phyloP scores from a whole-genome alignment of 2,113 vertebrate genomes.

The Piprites chloris region DNA sequence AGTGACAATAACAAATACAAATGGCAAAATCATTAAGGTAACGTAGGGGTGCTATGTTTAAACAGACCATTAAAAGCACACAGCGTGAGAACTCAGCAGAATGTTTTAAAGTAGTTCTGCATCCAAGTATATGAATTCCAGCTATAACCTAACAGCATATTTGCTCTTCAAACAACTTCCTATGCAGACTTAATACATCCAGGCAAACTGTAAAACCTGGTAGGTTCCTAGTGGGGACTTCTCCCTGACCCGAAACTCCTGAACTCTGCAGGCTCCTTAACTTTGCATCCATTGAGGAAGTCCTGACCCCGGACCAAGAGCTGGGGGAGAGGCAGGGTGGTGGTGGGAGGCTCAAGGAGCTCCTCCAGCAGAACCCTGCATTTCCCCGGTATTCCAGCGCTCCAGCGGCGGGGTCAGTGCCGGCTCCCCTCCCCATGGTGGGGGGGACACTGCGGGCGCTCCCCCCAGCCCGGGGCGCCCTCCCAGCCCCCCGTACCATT shows the following conservation, averaged over 20 bases:
- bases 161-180: background rate
- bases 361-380: background rate
- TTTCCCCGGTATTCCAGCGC: background rate
- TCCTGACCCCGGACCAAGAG: background rate
- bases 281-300: background rate
- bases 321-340: background rate
- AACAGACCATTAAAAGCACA: background rate
- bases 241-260: background rate
- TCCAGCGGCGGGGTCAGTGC: rapidly evolving
- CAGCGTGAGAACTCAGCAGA: background rate
- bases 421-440: background rate
- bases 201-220: background rate
- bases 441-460: background rate
- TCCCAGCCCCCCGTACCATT: constrained; percentile 81
- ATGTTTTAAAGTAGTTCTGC: background rate
- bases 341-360: background rate
- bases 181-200: background rate
- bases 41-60: background rate
- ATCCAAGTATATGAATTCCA: background rate
- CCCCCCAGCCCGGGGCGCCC: background rate
- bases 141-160: background rate
- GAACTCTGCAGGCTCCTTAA: background rate
- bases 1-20: background rate
- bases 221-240: background rate
- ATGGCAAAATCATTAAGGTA: background rate